Percentiles rank a stretch among this genome's conserved stretches.
These are phyloP conservation scores for Enhydra lutris DNA, from an alignment of 2,113 vertebrate genomes.

Conservation along the genomic window DNA sequence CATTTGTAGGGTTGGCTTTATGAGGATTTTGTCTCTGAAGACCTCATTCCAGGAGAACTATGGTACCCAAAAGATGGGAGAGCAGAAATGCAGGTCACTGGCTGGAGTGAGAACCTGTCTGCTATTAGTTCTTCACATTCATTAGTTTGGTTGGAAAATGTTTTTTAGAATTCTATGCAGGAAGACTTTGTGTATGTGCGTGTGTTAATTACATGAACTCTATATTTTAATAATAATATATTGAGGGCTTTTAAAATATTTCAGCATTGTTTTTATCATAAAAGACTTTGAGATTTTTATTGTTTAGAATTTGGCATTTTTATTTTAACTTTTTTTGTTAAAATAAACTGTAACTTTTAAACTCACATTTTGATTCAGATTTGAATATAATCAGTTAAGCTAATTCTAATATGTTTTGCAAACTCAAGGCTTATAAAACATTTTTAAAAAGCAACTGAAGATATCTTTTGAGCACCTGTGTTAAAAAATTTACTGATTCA, in stretches of 20 bases:
- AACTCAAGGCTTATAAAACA: not conserved
- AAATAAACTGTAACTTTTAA: not conserved
- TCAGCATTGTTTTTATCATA: not conserved
- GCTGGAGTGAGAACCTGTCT: not conserved
- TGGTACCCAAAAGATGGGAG: not conserved
- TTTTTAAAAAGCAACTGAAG: not conserved
- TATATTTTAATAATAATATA: not conserved
- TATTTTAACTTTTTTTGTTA: not conserved
- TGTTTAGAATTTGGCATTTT: constrained; percentile 18
- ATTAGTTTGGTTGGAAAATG: not conserved
- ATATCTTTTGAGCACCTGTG: not conserved
- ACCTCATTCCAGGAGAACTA: not conserved
- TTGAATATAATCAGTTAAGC: not conserved
- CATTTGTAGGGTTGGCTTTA: not conserved
- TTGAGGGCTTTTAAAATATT: not conserved
- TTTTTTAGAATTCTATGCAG: not conserved
- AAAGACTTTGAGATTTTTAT: not conserved
- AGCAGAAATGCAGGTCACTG: not conserved
- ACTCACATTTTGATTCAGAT: constrained; percentile 30
- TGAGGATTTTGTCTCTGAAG: constrained; percentile 34
- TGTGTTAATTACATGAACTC: not conserved
- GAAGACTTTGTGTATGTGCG: not conserved
- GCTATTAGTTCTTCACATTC: not conserved
- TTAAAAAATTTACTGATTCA: constrained; percentile 6
- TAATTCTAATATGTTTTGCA: constrained; percentile 16